A percentile compares a stretch with the other conserved stretches of the same genome.
Conservation (phyloP, 2,888 invertebrate genomes). For the Rhorus exstirpatorius region DNA sequence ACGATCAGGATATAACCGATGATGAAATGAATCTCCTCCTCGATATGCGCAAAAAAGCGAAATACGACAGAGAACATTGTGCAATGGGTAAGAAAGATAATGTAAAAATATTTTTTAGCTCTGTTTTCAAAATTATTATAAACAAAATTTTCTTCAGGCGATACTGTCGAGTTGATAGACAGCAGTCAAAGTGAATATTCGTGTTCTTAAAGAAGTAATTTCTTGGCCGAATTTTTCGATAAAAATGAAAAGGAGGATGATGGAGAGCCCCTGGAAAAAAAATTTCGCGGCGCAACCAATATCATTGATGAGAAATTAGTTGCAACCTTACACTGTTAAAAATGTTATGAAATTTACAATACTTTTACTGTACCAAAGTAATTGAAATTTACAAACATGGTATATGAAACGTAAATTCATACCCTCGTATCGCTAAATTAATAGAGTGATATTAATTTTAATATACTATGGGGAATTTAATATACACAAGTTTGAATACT, state of each 20-base stretch:
- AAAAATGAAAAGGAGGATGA: conserved; percentile 7
- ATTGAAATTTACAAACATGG: no score
- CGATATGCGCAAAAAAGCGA: conserved; percentile 21
- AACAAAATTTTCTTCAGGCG: conserved; percentile 65
- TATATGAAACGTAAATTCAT: no score
- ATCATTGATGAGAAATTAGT: conserved; percentile 70
- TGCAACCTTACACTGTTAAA: conserved; percentile 71
- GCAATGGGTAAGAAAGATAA: background rate
- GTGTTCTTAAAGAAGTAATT: conserved; percentile 17
- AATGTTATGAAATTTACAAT: no score
- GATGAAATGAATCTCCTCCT: conserved; percentile 17
- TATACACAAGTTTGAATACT: no score
- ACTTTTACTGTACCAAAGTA: no score
- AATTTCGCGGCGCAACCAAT: conserved; percentile 59
- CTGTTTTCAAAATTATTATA: conserved; percentile 13
- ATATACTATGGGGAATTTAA: no score
- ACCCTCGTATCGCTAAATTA: no score
- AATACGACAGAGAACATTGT: conserved; percentile 4
- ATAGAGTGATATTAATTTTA: no score
- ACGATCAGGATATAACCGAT: conserved; percentile 5
- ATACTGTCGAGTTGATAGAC: conserved; percentile 32
- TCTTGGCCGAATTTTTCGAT: conserved; percentile 16
- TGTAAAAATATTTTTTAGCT: background rate
- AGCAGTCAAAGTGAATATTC: conserved; percentile 21
- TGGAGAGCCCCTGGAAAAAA: conserved; percentile 51